These are phyloP conservation scores for Cynoglossus semilaevis DNA, from an alignment of 2,113 vertebrate genomes.

Conservation along the genomic window DNA sequence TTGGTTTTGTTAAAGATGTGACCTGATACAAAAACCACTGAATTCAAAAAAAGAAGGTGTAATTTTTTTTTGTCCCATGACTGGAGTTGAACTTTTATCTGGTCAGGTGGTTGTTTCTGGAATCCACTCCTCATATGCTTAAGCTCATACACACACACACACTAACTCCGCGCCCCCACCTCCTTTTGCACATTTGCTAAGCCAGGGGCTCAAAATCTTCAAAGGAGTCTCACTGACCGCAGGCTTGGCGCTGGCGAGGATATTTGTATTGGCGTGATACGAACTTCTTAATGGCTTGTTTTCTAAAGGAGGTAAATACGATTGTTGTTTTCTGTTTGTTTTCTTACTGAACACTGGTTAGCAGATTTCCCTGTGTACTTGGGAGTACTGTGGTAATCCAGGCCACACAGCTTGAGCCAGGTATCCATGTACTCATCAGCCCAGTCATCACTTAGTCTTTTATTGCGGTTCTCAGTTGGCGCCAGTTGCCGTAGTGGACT, in stretches of 20 bases:
- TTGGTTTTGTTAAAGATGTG: too few species aligned
- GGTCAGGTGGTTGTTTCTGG: slow-evolving; percentile 53
- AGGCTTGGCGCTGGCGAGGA: slow-evolving; percentile 5
- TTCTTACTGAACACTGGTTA: slow-evolving; percentile 13
- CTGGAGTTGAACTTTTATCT: slow-evolving; percentile 9
- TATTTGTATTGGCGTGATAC: neutral
- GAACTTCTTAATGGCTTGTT: too few species aligned
- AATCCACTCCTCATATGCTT: slow-evolving; percentile 35
- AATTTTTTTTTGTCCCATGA: too few species aligned
- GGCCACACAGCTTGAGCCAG: slow-evolving; percentile 45
- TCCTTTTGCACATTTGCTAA: slow-evolving; percentile 52
- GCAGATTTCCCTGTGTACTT: slow-evolving; percentile 21
- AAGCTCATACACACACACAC: slow-evolving; percentile 32
- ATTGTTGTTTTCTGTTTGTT: neutral
- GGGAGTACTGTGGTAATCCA: slow-evolving; percentile 24
- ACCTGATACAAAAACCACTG: too few species aligned
- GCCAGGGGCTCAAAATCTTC: slow-evolving; percentile 45
- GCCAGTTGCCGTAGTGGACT: neutral
- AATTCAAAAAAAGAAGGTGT: too few species aligned
- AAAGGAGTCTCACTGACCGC: slow-evolving; percentile 40
- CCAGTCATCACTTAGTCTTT: neutral
- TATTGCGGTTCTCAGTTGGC: neutral
- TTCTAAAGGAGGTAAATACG: neutral
- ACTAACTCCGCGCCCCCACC: slow-evolving; percentile 21
- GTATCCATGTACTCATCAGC: slow-evolving; percentile 35